Evolutionary conservation across 2,797 vertebrate species (phyloP).

Genomic region (Tadarida brasiliensis): DNA sequence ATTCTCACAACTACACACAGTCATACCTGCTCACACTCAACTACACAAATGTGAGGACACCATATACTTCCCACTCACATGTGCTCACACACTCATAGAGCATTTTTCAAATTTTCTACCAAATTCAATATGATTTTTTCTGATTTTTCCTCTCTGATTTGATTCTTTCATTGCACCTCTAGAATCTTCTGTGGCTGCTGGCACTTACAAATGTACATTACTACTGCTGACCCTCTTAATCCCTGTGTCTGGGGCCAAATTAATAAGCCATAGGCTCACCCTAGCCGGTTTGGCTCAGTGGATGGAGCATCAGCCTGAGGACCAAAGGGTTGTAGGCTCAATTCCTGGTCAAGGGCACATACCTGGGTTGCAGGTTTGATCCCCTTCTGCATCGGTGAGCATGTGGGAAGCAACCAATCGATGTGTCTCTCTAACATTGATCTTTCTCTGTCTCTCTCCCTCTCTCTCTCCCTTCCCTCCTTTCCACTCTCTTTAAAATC

Average conservation of each 20-base stretch:
- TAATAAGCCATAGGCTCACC: not conserved
- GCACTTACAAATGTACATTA: not conserved
- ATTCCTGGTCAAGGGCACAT: too few species aligned
- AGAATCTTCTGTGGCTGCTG: constrained; percentile 14
- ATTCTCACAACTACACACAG: not conserved
- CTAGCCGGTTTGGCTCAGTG: too few species aligned
- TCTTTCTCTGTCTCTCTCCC: too few species aligned
- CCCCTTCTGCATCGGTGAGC: too few species aligned
- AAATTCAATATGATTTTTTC: constrained; percentile 21
- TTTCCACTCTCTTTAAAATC: too few species aligned
- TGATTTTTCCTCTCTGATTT: not conserved
- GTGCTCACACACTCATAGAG: not conserved
- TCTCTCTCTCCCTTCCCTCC: too few species aligned
- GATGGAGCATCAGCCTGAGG: too few species aligned
- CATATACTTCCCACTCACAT: not conserved
- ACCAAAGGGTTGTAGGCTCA: too few species aligned
- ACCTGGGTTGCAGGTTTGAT: too few species aligned
- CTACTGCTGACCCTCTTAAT: not conserved
- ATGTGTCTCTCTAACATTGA: too few species aligned
- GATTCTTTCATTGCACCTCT: not conserved
- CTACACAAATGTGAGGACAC: not conserved
- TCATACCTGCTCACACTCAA: not conserved
- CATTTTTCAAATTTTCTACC: not conserved
- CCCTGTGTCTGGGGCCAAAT: not conserved
- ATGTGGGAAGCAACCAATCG: too few species aligned